These are phyloP conservation scores for Psittacula cyanocephala DNA, from an alignment of 2,113 vertebrate genomes.

Conservation along the genomic window DNA sequence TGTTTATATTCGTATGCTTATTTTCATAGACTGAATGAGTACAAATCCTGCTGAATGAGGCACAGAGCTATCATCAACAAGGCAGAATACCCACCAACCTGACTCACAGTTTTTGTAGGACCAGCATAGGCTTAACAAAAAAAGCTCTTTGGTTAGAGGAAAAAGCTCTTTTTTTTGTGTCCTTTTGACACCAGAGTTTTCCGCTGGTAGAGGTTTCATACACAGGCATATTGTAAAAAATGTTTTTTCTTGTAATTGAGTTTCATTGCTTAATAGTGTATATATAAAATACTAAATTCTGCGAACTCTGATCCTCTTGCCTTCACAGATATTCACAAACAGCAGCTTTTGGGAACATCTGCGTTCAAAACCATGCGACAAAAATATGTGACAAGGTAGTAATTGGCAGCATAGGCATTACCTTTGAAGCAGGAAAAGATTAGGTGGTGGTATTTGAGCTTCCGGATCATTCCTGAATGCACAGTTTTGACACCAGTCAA, in stretches of 20 bases:
- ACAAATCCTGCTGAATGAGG: background rate
- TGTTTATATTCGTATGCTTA: background rate
- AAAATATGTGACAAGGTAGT: background rate
- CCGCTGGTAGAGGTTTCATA: background rate
- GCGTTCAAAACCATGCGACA: background rate
- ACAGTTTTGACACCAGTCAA: background rate
- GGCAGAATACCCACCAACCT: background rate
- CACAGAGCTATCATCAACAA: background rate
- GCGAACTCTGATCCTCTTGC: background rate
- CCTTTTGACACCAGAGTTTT: background rate
- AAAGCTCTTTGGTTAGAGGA: background rate
- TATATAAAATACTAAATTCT: background rate
- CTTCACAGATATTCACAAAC: background rate
- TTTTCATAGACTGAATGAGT: background rate
- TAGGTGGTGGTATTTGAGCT: background rate
- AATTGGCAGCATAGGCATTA: background rate
- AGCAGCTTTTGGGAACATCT: background rate
- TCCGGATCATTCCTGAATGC: background rate
- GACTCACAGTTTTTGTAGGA: background rate
- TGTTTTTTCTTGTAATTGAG: background rate
- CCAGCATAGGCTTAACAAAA: background rate
- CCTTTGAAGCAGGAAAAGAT: background rate
- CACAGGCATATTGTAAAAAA: background rate
- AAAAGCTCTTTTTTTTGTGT: background rate
- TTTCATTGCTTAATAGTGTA: background rate